Evolutionary conservation across 1,140 invertebrate genomes (phyloP), one percentile per base, ranked within the genome.

Genomic region (Teleogryllus occipitalis): DNA sequence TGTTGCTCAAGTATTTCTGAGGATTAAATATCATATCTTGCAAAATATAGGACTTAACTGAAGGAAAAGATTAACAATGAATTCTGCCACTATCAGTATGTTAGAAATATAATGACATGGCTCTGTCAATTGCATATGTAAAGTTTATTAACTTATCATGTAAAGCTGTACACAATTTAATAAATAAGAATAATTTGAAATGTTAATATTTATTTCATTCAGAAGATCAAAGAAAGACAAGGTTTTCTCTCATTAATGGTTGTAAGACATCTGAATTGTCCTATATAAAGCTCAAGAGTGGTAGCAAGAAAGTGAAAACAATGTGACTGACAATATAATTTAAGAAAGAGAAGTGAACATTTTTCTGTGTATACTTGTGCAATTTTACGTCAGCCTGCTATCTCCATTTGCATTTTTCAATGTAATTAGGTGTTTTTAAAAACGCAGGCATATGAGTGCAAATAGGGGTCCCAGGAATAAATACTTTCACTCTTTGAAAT

Each of bases 361-460:
- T 18, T 65, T 65, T 65, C 54, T 65, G 54, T 65, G 54, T 65
- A 65, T 65, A 65, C 54, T 65, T 65, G 54, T 65, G 54, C 10
- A 65, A 65, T 18, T 65, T 65, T 65, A 65, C 18, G 54, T 65
- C 54, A 14, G 54, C 54, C 54, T 65, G 54, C 54, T 65, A 18
- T 65, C 54, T 65, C 54, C 54, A 65, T 65, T 65, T 65, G 54
- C 54, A 65, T 65, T 65, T 65, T 65, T 65, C 54, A 65, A 65
- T 65, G 54, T 65, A 65, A 65, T 65, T 65, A 10, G 18, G 54
- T 65, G 54, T 65, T 65, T 65, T 65, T 65, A 10, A 65, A 65
- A 65, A 65, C 18, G 54, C 54, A 14, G 54, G 54, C 54, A 65
- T 65, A 14, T 65, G 54, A 65, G 10, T 65, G 54, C 10, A 65